Evolutionary conservation across 2,888 invertebrate species (phyloP).

Genomic region (Eledone cirrhosa): DNA sequence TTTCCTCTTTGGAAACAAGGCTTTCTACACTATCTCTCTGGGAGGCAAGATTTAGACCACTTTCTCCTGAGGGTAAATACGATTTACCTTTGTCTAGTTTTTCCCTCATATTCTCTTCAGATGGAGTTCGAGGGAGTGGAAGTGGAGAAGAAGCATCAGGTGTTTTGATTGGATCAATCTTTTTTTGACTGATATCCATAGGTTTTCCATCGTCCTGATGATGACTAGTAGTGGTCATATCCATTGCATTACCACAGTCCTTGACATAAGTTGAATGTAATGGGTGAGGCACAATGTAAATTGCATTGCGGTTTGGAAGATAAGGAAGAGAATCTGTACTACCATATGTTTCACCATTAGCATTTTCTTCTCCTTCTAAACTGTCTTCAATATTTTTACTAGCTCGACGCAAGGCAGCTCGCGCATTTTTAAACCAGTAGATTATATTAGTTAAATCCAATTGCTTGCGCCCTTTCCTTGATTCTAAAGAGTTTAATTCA

Average conservation of each 20-base stretch:
- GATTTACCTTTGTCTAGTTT: slow-evolving; percentile 17
- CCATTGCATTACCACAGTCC: slow-evolving; percentile 10
- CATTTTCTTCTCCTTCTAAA: slow-evolving; percentile 48
- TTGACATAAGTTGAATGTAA: slow-evolving; percentile 39
- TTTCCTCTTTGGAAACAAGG: slow-evolving; percentile 15
- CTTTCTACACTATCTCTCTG: slow-evolving; percentile 9
- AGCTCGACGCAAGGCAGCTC: slow-evolving; percentile 93
- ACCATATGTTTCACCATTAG: slow-evolving; percentile 31
- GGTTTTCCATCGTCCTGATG: slow-evolving; percentile 29
- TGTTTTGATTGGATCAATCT: background rate
- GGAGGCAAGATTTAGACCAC: background rate
- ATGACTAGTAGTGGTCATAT: slow-evolving; percentile 3
- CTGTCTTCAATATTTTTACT: slow-evolving; percentile 53
- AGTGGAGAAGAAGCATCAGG: slow-evolving; percentile 7
- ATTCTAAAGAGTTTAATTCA: slow-evolving; percentile 90
- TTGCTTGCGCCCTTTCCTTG: slow-evolving; percentile 84
- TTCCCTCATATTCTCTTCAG: slow-evolving; percentile 17
- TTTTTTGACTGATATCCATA: slow-evolving; percentile 13
- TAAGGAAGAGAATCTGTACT: slow-evolving; percentile 45
- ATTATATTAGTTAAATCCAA: slow-evolving; percentile 95
- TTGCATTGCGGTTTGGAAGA: slow-evolving; percentile 63
- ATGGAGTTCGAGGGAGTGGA: slow-evolving; percentile 14
- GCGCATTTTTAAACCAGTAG: slow-evolving; percentile 88
- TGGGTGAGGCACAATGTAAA: slow-evolving; percentile 62
- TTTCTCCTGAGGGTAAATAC: background rate